phyloP scores from a whole-genome alignment of 2,888 invertebrate genomes.

The Achlya flavicornis region DNA sequence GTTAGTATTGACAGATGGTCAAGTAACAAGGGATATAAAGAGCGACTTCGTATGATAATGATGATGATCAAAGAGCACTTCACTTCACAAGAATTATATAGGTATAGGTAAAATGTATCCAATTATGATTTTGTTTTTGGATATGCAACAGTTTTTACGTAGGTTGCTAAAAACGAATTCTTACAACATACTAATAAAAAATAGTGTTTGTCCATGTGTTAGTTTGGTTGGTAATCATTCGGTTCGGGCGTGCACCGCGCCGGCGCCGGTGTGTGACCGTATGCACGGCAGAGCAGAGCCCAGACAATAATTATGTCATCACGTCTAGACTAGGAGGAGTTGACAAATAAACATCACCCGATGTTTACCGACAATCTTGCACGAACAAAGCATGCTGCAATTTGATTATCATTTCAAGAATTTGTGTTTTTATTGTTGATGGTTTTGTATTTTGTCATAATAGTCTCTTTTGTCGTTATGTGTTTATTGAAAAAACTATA shows the following conservation, averaged over 20 bases:
- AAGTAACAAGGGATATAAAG: too few relatives aligned
- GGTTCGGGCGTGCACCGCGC: slow-evolving; percentile 18
- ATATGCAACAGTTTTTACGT: not conserved
- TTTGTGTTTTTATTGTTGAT: slow-evolving; percentile 22
- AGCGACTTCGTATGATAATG: too few relatives aligned
- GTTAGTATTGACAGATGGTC: too few relatives aligned
- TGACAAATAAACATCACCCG: slow-evolving; percentile 39
- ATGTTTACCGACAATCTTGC: slow-evolving; percentile 38
- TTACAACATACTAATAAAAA: not conserved
- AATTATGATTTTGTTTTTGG: not conserved
- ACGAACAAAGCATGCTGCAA: slow-evolving; percentile 15
- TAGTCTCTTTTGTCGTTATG: not conserved
- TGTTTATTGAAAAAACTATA: slow-evolving; percentile 4
- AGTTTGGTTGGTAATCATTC: slow-evolving; percentile 18
- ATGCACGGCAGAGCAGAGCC: slow-evolving; percentile 32
- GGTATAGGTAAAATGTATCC: too few relatives aligned
- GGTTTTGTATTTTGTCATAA: slow-evolving; percentile 16
- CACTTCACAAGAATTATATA: too few relatives aligned
- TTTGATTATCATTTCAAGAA: slow-evolving; percentile 24
- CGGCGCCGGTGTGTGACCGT: slow-evolving; percentile 12
- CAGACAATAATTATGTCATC: slow-evolving; percentile 61
- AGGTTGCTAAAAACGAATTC: not conserved
- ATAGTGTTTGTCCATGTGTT: not conserved
- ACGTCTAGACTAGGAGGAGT: slow-evolving; percentile 47
- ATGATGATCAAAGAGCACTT: too few relatives aligned